These are phyloP conservation scores for Melipona beecheii DNA, from an alignment of 2,888 invertebrate species.

Conservation along the genomic window DNA sequence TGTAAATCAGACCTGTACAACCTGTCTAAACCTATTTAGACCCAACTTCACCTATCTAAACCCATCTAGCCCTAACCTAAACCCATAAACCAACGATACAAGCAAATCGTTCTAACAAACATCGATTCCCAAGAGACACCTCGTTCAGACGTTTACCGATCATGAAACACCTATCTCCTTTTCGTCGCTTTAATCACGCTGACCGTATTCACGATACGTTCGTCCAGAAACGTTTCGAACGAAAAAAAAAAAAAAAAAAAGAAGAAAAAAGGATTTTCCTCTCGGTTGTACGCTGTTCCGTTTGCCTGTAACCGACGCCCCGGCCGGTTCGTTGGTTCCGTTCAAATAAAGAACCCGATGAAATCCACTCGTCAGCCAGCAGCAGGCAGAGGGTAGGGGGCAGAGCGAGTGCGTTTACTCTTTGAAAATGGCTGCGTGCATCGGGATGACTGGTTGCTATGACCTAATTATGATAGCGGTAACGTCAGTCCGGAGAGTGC, in stretches of 20 bases:
- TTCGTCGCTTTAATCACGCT: neutral
- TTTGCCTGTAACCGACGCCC: constrained; percentile 15
- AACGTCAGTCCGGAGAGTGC: constrained; percentile 45
- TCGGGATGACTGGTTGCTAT: constrained; percentile 58
- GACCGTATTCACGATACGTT: neutral
- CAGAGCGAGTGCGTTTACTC: constrained; percentile 33
- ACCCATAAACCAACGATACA: too few species aligned
- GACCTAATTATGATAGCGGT: constrained; percentile 77
- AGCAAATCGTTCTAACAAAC: too few species aligned
- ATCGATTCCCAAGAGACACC: too few species aligned
- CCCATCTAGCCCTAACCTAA: too few species aligned
- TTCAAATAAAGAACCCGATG: constrained; percentile 28
- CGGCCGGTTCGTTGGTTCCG: neutral
- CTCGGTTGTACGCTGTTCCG: neutral
- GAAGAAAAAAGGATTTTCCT: neutral
- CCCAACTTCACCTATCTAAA: too few species aligned
- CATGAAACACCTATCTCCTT: neutral
- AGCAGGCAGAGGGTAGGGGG: neutral
- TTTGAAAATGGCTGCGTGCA: constrained; percentile 58
- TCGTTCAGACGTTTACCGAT: neutral
- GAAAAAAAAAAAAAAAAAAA: neutral
- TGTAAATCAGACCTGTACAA: too few species aligned
- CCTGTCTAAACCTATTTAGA: too few species aligned
- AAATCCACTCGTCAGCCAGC: constrained; percentile 24
- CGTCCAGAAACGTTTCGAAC: neutral